phyloP scores from a whole-genome alignment of 2,113 vertebrate species.

The Corvus cornix region DNA sequence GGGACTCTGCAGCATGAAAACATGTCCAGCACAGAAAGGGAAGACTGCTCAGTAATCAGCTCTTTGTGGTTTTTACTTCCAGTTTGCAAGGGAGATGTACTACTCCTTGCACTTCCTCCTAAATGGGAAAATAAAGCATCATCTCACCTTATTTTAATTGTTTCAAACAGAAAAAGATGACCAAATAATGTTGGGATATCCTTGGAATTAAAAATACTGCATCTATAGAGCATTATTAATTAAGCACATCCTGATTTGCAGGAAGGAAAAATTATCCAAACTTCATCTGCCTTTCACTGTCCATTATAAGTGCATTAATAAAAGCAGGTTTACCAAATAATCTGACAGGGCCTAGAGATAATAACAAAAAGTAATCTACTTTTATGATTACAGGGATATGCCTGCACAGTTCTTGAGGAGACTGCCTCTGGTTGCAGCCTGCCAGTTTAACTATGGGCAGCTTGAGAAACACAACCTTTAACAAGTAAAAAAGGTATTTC shows the following conservation, averaged over 20 bases:
- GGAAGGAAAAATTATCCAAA: not conserved
- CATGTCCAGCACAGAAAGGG: not conserved
- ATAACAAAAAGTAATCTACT: not conserved
- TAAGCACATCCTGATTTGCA: not conserved
- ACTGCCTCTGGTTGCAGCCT: not conserved
- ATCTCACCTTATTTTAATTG: not conserved
- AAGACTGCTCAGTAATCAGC: not conserved
- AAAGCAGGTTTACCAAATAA: not conserved
- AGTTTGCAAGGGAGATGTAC: not conserved
- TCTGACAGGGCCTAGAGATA: not conserved
- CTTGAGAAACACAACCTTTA: not conserved
- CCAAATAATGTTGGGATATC: not conserved
- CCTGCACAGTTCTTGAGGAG: not conserved
- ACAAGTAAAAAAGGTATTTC: not conserved
- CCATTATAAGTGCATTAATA: not conserved
- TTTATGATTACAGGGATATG: not conserved
- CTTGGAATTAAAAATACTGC: not conserved
- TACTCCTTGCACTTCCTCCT: not conserved
- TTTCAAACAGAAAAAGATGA: not conserved
- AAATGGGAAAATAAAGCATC: not conserved
- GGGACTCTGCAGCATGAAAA: not conserved
- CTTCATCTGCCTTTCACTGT: not conserved
- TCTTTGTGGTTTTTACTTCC: not conserved
- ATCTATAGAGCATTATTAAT: not conserved
- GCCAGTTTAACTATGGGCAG: not conserved